Evolutionary conservation across 1,140 invertebrate genomes (phyloP), one percentile per base, ranked within the genome.

Genomic region (Neuroterus valhalla): DNA sequence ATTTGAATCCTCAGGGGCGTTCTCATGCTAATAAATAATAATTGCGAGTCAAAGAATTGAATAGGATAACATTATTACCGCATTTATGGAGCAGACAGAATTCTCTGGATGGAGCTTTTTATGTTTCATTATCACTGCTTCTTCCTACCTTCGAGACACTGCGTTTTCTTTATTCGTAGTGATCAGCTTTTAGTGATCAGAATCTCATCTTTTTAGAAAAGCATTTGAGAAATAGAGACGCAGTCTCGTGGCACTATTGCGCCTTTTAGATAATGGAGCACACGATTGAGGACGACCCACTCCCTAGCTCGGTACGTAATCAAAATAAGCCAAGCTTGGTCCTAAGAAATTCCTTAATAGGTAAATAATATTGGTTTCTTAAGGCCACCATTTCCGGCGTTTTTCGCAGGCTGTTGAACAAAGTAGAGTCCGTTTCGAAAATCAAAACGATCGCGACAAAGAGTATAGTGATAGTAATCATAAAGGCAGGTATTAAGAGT

Each of bases 331-430:
- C 88, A 72, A 90, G 84, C 71, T 90, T 90, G 75, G 85, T 90
- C 82, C 91, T 91, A 71, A 95, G 87, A 88, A 94, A 96, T 78
- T 96, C 93, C 88, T 96, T 96, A 23, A 95, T 91, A 8, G 96
- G 95, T 83, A 94, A 93, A 88, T 97, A 97, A 86, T 96, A 96
- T 82, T 96, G 94, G 82, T 93, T 93, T 75, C 93, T 92, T 55
- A 96, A 91, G 66, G 94, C 92, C 31, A 95, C 91, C 88, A 96
- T 93, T 90, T 96, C 95, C 17, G 95, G 96, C 81, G 93, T 92
- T 81, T 93, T 93, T n/a, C 94, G 92, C 52, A 96, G 83, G 17
- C 90, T 91, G 50, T 93, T 92, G 71, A 96, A 92, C 3, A 94
- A 81, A 46, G 94, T 92, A 82, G 93, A 92, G 84, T 96, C 95